Base-by-base conservation (phyloP, 2,888 invertebrate species). In the Hoplodrina ambigua region DNA sequence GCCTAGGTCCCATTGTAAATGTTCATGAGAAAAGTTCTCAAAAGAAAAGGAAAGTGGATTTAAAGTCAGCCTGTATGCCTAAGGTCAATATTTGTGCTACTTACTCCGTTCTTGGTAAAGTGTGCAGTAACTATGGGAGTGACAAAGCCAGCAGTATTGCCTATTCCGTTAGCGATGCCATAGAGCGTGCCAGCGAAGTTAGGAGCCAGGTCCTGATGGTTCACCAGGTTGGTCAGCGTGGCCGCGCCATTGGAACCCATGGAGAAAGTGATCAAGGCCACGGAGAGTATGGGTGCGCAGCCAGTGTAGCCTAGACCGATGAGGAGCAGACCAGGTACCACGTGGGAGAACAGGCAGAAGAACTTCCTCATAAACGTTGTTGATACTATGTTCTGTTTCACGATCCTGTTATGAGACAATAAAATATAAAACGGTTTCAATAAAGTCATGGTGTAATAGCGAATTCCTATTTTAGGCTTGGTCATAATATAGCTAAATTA, bases 141-240 rank as follows among this genome's bases (percentile, higher is more conserved):
- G 41, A 98, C 96, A 82, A 98, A 97, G 1, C 97, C 98, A 25
- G 97, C 97, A 0, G 97, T 96, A 60, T 97, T 97, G 20, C 97
- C 98, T 25, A 98, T 92, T 61, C 97, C 97, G 83, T 98, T 98
- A 54, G 97, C 97, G 1, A 98, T 97, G 0, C 98, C 98, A 75
- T 98, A 98, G 44, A 98, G 86, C 0, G 97, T 97, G 1, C 97
- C 98, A 0, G 98, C 98, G 86, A 96, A 98, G 90, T 98, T 98
- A 0, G 98, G 98, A 0, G 98, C 97, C 74, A 98, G 91, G 90
- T 98, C 98, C 88, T 98, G 98, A 52, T 97, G 96, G 82, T 97
- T 97, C 77, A 97, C 96, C 78, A 97, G 89, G 86, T 97, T 97
- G 4, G 97, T 96, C 17, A 96, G 91, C 0, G 97, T 97, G 0